Evolutionary conservation across 2,888 invertebrate species (phyloP).

Genomic region (Aporophyla lueneburgensis): DNA sequence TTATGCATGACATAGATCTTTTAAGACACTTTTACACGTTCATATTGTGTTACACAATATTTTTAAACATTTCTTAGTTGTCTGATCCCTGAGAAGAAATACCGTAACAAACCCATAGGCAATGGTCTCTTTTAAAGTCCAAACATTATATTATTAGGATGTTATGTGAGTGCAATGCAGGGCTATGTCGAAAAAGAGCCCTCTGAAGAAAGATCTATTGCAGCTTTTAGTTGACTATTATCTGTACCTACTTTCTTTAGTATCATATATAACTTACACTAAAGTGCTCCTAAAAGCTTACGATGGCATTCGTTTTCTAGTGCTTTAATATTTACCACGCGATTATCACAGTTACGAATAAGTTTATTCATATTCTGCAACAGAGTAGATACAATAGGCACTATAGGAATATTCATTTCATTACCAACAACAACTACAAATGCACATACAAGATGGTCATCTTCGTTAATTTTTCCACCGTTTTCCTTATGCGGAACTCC

Average conservation of each 20-base stretch:
- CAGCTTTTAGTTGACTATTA: too few relatives aligned
- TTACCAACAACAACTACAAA: constrained; percentile 5
- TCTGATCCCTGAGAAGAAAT: too few relatives aligned
- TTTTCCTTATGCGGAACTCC: constrained; percentile 51
- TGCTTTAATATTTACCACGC: background rate
- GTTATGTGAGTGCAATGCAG: too few relatives aligned
- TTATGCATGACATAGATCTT: too few relatives aligned
- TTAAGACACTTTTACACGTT: too few relatives aligned
- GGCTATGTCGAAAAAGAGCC: too few relatives aligned
- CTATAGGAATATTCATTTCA: background rate
- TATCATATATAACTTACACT: constrained; percentile 2
- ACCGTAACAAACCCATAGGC: too few relatives aligned
- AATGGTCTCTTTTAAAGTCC: too few relatives aligned
- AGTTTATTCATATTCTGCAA: background rate
- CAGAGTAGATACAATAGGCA: background rate
- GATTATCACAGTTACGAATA: background rate
- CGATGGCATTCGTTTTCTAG: background rate
- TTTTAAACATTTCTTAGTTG: too few relatives aligned
- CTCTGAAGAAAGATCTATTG: too few relatives aligned
- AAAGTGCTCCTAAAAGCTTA: background rate
- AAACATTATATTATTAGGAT: too few relatives aligned
- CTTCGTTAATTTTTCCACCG: background rate
- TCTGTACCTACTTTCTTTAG: background rate
- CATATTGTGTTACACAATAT: too few relatives aligned
- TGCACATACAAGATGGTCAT: constrained; percentile 11